Conservation (phyloP, 1,140 invertebrate genomes). For the Micrasema longulum region DNA sequence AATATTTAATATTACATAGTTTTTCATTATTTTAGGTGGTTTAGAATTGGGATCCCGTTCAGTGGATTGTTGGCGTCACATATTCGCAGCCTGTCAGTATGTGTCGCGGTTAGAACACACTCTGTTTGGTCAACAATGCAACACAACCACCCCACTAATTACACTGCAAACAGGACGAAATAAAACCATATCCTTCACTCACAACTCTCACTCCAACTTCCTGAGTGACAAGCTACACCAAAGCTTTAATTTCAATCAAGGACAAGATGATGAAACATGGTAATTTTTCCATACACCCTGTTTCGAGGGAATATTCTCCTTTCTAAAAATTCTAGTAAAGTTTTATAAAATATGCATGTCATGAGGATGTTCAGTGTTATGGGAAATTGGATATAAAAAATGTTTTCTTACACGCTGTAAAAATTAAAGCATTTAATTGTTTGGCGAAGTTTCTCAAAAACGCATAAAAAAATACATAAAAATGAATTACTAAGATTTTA, state of each 20-base stretch:
- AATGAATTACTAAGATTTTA: too few relatives aligned
- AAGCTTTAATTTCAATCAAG: constrained; percentile 52
- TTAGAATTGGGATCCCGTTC: constrained; percentile 92
- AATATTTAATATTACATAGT: constrained; percentile 27
- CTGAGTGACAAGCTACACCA: constrained; percentile 53
- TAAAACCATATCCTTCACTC: constrained; percentile 70
- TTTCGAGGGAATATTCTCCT: too few relatives aligned
- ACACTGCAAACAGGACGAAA: constrained; percentile 64
- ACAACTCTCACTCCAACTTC: constrained; percentile 61
- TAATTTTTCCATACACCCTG: constrained; percentile 64
- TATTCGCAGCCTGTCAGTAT: constrained; percentile 92
- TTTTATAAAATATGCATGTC: too few relatives aligned
- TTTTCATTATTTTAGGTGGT: constrained; percentile 72
- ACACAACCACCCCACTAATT: constrained; percentile 63
- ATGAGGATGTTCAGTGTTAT: too few relatives aligned
- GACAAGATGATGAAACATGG: constrained; percentile 80
- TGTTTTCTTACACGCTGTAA: too few relatives aligned
- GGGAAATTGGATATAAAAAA: too few relatives aligned
- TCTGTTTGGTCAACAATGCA: constrained; percentile 78
- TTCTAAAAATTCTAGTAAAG: too few relatives aligned
- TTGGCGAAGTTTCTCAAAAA: too few relatives aligned
- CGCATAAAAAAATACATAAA: too few relatives aligned
- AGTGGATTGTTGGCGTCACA: constrained; percentile 92
- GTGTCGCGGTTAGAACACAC: constrained; percentile 90
- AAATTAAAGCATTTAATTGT: too few relatives aligned